phyloP scores from a whole-genome alignment of 2,888 invertebrate species.

The Gortyna flavago region DNA sequence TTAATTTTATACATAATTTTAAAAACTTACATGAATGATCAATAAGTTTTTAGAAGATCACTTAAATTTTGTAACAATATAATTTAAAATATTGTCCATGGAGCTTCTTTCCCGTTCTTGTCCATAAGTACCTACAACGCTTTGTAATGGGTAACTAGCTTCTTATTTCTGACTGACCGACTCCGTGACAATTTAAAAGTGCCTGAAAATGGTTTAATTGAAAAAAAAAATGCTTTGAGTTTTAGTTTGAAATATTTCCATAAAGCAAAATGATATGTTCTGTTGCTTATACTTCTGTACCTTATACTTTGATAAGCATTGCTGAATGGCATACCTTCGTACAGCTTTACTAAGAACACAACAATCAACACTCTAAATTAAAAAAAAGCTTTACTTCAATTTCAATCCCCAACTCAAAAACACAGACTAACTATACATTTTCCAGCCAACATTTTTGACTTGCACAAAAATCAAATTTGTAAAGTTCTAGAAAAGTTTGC shows the following conservation, averaged over 20 bases:
- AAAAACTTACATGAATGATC: not conserved
- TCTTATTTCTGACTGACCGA: not conserved
- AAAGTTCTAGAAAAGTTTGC: conserved; percentile 49
- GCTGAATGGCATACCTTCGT: not conserved
- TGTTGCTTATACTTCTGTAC: not conserved
- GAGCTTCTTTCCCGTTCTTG: too few relatives aligned
- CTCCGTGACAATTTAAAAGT: not conserved
- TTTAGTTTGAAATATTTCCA: not conserved
- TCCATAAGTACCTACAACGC: not conserved
- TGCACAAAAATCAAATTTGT: conserved; percentile 65
- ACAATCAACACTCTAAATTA: not conserved
- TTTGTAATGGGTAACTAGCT: too few relatives aligned
- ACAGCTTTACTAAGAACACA: not conserved
- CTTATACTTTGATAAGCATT: not conserved
- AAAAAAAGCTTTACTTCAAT: conserved; percentile 32
- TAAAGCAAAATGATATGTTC: not conserved
- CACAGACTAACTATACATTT: conserved; percentile 41
- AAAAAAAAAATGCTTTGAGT: not conserved
- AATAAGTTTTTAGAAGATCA: not conserved
- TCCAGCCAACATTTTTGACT: conserved; percentile 37
- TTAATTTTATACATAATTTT: too few relatives aligned
- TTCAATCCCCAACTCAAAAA: conserved; percentile 37
- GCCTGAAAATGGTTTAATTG: not conserved
- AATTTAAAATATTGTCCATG: not conserved
- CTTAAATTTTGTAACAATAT: not conserved